Percentiles rank a stretch among this genome's conserved stretches.
Evolutionary conservation across 2,113 vertebrate species (phyloP).

Genomic region (Micromys minutus): DNA sequence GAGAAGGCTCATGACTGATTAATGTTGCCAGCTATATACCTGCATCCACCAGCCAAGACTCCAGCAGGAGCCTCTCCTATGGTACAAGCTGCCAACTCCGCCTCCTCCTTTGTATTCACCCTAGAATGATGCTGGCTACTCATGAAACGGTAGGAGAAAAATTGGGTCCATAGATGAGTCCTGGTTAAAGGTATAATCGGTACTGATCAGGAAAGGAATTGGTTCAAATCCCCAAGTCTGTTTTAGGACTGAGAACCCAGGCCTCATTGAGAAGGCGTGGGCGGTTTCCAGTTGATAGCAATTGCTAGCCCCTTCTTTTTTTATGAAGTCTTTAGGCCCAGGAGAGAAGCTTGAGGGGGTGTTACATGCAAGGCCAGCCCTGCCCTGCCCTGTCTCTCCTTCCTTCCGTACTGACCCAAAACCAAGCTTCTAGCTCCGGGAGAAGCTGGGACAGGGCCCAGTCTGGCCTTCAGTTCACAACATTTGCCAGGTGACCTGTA

Average conservation of each 20-base stretch:
- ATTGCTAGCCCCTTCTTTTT: constrained; percentile 66
- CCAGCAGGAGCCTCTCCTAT: background rate
- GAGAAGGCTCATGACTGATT: background rate
- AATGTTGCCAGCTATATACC: background rate
- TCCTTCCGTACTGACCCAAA: background rate
- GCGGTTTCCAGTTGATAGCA: constrained; percentile 48
- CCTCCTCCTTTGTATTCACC: background rate
- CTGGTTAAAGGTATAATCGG: constrained; percentile 57
- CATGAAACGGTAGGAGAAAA: constrained; percentile 45
- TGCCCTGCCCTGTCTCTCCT: background rate
- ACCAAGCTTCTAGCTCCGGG: background rate
- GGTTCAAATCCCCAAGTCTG: constrained; percentile 66
- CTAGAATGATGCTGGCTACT: background rate
- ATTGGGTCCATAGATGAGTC: background rate
- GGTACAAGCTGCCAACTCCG: background rate
- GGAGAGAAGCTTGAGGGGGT: constrained; percentile 2
- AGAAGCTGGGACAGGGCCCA: background rate
- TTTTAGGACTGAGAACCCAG: constrained; percentile 51
- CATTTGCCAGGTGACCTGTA: constrained; percentile 6
- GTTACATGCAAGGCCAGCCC: background rate
- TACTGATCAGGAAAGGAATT: constrained; percentile 60
- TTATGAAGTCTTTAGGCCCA: constrained; percentile 24
- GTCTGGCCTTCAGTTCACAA: background rate
- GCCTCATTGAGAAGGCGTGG: constrained; percentile 5
- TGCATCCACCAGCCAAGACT: background rate